Evolutionary conservation across 2,888 invertebrate species (phyloP).

Genomic region (Drosophila leonis): DNA sequence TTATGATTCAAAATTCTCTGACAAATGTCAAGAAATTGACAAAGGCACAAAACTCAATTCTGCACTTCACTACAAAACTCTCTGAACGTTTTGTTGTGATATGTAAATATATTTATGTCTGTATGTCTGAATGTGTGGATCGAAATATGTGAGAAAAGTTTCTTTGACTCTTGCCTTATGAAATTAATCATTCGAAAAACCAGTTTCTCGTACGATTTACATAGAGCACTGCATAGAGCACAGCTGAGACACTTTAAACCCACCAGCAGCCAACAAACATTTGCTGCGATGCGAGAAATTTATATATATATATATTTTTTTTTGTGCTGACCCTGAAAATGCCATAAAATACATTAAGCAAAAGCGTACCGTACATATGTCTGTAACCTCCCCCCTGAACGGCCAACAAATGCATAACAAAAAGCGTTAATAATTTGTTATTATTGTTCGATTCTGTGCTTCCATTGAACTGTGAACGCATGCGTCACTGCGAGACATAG

Average conservation of each 20-base stretch:
- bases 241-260: constrained; percentile 75
- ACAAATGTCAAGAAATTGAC: constrained; percentile 14
- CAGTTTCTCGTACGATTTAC: constrained; percentile 71
- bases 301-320: constrained; percentile 28
- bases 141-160: constrained; percentile 51
- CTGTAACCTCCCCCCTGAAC: constrained; percentile 13
- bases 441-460: constrained; percentile 44
- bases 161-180: constrained; percentile 61
- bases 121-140: constrained; percentile 5
- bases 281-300: constrained; percentile 65
- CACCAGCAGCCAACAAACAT: constrained; percentile 73
- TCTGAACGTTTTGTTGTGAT: constrained; percentile 13
- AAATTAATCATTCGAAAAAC: constrained; percentile 76
- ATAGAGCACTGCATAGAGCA: constrained; percentile 76
- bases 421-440: constrained; percentile 62
- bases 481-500: constrained; percentile 52
- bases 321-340: constrained; percentile 72
- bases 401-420: constrained; percentile 39
- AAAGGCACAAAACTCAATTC: constrained; percentile 14
- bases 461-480: constrained; percentile 61
- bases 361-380: constrained; percentile 61
- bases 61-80: constrained; percentile 8
- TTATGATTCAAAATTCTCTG: not conserved
- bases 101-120: constrained; percentile 8
- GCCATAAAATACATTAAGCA: constrained; percentile 80